A percentile compares a stretch with the other conserved stretches of the same genome.
Conservation (phyloP, 2,888 invertebrate genomes). For the Sinelater perroti region DNA sequence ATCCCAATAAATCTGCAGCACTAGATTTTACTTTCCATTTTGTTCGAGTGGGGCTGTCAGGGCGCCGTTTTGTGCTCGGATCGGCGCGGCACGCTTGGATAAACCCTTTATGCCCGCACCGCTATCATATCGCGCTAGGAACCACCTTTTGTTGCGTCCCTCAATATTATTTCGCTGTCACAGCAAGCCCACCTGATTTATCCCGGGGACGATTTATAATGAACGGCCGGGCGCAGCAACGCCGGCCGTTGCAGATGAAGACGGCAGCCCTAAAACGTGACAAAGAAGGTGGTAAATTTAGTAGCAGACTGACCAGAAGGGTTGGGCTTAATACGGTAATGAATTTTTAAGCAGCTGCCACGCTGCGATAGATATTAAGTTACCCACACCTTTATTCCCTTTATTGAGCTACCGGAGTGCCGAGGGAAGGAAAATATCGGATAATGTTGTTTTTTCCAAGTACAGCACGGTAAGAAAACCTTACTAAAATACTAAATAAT, state of each 20-base stretch:
- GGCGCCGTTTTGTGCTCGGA: slow-evolving; percentile 33
- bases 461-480: no score
- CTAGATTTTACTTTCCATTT: slow-evolving; percentile 32
- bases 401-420: slow-evolving; percentile 4
- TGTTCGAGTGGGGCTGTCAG: slow-evolving; percentile 32
- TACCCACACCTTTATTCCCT: slow-evolving; percentile 14
- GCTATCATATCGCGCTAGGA: slow-evolving; percentile 36
- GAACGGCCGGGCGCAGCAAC: slow-evolving; percentile 29
- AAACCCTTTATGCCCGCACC: slow-evolving; percentile 37
- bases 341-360: slow-evolving; percentile 6
- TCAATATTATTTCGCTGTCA: slow-evolving; percentile 44
- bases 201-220: slow-evolving; percentile 25
- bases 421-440: neutral
- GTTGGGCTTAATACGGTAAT: neutral
- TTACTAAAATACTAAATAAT: no score
- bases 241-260: slow-evolving; percentile 7
- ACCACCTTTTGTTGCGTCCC: slow-evolving; percentile 44
- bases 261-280: slow-evolving; percentile 12
- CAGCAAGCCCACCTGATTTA: slow-evolving; percentile 40
- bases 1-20: slow-evolving; percentile 25
- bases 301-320: slow-evolving; percentile 4
- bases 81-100: slow-evolving; percentile 37
- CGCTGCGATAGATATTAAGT: slow-evolving; percentile 14
- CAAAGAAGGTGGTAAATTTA: slow-evolving; percentile 15
- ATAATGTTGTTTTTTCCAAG: no score